Evolutionary conservation across 35 echinoderm and acorn worm genomes (phyloP).

Genomic region (Apostichopus californicus): DNA sequence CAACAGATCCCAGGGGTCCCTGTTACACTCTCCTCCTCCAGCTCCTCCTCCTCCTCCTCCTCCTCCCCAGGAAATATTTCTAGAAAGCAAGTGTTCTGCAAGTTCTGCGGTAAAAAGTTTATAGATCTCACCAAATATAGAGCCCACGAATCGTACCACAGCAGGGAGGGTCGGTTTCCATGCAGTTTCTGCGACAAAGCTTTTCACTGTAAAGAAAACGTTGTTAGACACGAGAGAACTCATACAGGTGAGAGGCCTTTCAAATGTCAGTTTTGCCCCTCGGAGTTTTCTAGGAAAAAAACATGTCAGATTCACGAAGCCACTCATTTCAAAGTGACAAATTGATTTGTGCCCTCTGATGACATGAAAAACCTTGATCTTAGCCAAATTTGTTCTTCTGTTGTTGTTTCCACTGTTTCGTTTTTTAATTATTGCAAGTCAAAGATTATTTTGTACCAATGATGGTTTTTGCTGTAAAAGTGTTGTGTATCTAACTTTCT

Average conservation of each 20-base stretch:
- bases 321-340: neutral
- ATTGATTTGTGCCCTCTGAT: too few species aligned
- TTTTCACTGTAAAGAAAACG: neutral
- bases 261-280: neutral
- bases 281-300: neutral
- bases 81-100: neutral
- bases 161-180: neutral
- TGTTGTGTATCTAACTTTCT: too few species aligned
- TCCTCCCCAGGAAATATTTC: neutral
- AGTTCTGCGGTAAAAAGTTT: conserved; percentile 1
- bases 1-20: neutral
- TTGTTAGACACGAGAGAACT: neutral
- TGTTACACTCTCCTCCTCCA: neutral
- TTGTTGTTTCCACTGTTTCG: too few species aligned
- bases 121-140: neutral
- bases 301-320: conserved; percentile 3
- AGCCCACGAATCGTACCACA: conserved; percentile 1
- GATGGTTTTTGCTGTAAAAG: too few species aligned
- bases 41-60: neutral
- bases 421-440: too few species aligned
- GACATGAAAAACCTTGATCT: too few species aligned
- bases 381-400: too few species aligned
- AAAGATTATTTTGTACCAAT: too few species aligned
- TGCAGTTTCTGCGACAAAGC: conserved; percentile 13
- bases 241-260: neutral